Conservation (phyloP, 2,888 invertebrate genomes). For the Suillia variegata region DNA sequence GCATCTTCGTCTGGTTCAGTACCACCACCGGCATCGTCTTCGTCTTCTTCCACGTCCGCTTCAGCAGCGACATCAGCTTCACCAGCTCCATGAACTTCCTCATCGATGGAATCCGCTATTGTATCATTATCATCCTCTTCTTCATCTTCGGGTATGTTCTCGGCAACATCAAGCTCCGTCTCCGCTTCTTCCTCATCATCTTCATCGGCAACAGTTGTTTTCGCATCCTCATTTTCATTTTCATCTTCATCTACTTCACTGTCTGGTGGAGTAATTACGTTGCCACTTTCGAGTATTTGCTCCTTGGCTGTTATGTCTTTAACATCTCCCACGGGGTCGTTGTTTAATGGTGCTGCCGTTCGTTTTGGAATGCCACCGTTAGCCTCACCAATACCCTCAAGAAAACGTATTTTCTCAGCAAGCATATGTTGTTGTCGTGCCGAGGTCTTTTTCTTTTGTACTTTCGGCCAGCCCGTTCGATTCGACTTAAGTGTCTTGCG, state of each 20-base stretch:
- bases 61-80: constrained; percentile 43
- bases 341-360: constrained; percentile 23
- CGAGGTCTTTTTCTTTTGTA: constrained; percentile 39
- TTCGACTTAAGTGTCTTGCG: constrained; percentile 68
- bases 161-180: constrained; percentile 35
- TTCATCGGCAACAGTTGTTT: not conserved
- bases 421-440: constrained; percentile 39
- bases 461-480: constrained; percentile 82
- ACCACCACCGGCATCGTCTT: constrained; percentile 17
- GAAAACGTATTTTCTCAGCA: constrained; percentile 40
- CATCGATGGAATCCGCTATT: constrained; percentile 45
- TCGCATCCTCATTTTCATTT: constrained; percentile 27
- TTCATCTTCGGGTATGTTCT: constrained; percentile 34
- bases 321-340: constrained; percentile 33
- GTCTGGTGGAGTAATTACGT: constrained; percentile 44
- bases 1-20: constrained; percentile 25
- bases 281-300: constrained; percentile 23
- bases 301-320: constrained; percentile 25
- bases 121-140: constrained; percentile 42
- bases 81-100: constrained; percentile 35
- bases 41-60: constrained; percentile 34
- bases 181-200: constrained; percentile 19
- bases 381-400: constrained; percentile 29
- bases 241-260: constrained; percentile 32
- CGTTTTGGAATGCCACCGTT: not conserved